Conservation (phyloP, 2,113 vertebrate genomes). For the Diphyllodes magnificus region DNA sequence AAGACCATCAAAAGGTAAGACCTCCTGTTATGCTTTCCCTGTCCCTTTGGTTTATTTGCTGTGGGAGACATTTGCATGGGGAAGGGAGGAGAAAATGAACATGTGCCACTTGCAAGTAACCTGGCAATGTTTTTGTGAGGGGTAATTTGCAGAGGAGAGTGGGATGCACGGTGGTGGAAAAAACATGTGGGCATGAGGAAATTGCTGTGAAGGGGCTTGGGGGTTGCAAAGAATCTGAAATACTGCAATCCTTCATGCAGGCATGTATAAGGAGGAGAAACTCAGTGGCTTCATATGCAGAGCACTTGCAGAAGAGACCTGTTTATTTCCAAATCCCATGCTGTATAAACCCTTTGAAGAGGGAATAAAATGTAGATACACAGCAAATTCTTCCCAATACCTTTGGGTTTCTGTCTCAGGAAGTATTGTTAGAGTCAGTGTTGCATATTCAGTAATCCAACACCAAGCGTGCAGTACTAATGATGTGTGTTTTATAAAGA, state of each 20-base stretch:
- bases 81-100: conserved; percentile 2
- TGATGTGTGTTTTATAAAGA: not conserved
- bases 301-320: conserved; percentile 15
- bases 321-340: conserved; percentile 28
- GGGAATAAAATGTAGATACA: not conserved
- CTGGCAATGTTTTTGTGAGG: not conserved
- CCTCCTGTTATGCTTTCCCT: conserved; percentile 32
- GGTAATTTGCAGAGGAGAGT: conserved; percentile 14
- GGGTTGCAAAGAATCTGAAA: conserved; percentile 5
- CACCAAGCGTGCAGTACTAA: not conserved
- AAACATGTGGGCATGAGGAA: not conserved
- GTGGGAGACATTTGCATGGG: not conserved
- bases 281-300: not conserved
- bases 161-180: not conserved
- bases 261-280: not conserved
- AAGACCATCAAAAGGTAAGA: conserved; percentile 92
- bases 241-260: not conserved
- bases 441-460: not conserved
- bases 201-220: not conserved
- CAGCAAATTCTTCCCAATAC: not conserved
- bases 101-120: conserved; percentile 43
- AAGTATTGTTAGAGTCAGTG: not conserved
- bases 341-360: not conserved
- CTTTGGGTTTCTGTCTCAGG: not conserved
- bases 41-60: not conserved